Conservation (phyloP, 2,113 vertebrate genomes). For the Columbina picui region DNA sequence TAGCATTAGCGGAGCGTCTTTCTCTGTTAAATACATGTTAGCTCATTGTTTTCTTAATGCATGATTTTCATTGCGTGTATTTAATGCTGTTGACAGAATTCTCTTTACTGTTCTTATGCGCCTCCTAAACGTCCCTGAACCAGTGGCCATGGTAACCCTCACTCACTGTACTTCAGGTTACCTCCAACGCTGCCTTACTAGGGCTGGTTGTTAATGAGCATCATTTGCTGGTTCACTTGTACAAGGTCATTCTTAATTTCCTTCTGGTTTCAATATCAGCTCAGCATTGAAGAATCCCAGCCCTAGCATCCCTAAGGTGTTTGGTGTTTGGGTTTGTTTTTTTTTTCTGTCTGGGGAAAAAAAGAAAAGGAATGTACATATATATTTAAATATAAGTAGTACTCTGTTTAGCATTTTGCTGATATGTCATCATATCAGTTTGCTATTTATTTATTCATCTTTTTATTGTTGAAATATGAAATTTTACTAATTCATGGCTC, state of each 20-base stretch:
- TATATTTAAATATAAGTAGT: not conserved
- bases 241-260: slow-evolving; percentile 13
- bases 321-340: too few relatives aligned
- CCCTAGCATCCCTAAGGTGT: not conserved
- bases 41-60: not conserved
- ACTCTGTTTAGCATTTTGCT: not conserved
- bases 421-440: not conserved
- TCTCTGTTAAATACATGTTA: not conserved
- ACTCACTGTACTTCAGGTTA: rapidly evolving
- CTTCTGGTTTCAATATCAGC: not conserved
- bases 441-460: not conserved
- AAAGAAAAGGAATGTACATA: not conserved
- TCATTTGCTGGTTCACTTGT: slow-evolving; percentile 19
- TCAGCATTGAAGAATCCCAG: not conserved
- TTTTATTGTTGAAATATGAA: not conserved
- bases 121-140: slow-evolving; percentile 7
- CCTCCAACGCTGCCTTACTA: not conserved
- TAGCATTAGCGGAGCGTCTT: not conserved
- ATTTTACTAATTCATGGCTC: not conserved
- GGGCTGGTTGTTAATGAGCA: slow-evolving; percentile 30
- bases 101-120: not conserved
- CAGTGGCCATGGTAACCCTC: slow-evolving; percentile 41
- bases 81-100: not conserved
- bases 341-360: not conserved
- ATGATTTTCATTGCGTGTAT: not conserved